Conservation (phyloP, 2,888 invertebrate species). For the Pocota personata region DNA sequence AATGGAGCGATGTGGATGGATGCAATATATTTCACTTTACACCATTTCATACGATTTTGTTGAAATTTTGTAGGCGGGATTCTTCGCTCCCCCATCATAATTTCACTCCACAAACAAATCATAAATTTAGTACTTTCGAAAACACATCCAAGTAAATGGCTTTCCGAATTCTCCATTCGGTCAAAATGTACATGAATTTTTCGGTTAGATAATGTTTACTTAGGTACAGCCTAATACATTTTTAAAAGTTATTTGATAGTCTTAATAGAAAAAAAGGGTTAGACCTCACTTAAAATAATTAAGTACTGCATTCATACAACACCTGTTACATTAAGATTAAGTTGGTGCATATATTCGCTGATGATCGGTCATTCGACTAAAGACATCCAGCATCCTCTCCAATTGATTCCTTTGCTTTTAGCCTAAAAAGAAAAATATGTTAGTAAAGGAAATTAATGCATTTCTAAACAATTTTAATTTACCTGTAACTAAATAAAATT, state of each 20-base stretch:
- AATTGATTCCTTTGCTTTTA: not conserved
- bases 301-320: constrained; percentile 48
- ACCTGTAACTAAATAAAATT: constrained; percentile 10
- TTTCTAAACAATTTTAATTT: not conserved
- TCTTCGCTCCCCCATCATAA: too few species aligned
- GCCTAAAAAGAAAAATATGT: constrained; percentile 68
- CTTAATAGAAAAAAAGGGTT: constrained; percentile 1
- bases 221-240: not conserved
- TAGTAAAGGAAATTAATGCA: not conserved
- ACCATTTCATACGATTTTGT: too few species aligned
- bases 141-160: too few species aligned
- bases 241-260: not conserved
- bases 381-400: not conserved
- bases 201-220: not conserved
- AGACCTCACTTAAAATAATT: constrained; percentile 5
- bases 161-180: too few species aligned
- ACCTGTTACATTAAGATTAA: constrained; percentile 39
- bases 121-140: too few species aligned
- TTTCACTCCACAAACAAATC: too few species aligned
- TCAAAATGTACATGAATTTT: too few species aligned
- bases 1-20: too few species aligned
- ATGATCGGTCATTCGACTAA: not conserved
- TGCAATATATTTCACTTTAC: too few species aligned
- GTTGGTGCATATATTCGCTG: not conserved
- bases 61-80: too few species aligned